Evolutionary conservation across 53 echinoderm and acorn worm species (phyloP), one percentile per base, ranked within the genome.

Genomic region (Arbacia lixula): DNA sequence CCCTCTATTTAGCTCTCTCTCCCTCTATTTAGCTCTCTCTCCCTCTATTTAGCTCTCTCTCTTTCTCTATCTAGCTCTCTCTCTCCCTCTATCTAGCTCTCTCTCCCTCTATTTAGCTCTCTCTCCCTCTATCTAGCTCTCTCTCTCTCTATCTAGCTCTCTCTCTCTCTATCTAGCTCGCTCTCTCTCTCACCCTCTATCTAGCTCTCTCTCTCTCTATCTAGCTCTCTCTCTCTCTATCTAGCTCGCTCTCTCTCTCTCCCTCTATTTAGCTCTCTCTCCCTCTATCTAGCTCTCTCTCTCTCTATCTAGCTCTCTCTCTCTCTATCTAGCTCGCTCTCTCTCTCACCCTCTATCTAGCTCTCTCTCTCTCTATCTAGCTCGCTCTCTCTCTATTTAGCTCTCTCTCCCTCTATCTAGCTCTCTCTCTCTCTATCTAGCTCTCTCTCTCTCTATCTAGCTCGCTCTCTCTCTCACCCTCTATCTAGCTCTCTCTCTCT

Each of bases 31-130:
- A n/a, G n/a, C n/a, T n/a, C n/a, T n/a, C n/a, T n/a, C n/a, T n/a
- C n/a, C n/a, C n/a, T n/a, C n/a, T n/a, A n/a, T n/a, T n/a, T n/a
- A n/a, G 9, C 22, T 57, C 22, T 57, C 58, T 21, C 58, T 19
- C 58, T 57, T 33, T 64, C 29, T 38, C 65, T 38, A 60, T 64
- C 64, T 38, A 34, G 25, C 76, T 54, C 5, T 25, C 21, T 53
- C 4, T 50, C 55, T 14, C 4, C 54, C 83, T 28, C 4, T 24
- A 27, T 50, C 20, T 83, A 25, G 30, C 38, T 83, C 67, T 27
- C 38, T 41, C 43, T 28, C 38, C 76, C 58, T 58, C 8, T 20
- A 31, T 35, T 1, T 27, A 16, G n/a, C 68, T 40, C 28, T 5
- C 1, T 12, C 24, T 30, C 46, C 17, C 19, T 51, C 21, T 3